These are phyloP conservation scores for Oncorhynchus masou DNA, from an alignment of 2,113 vertebrate species.

Conservation along the genomic window DNA sequence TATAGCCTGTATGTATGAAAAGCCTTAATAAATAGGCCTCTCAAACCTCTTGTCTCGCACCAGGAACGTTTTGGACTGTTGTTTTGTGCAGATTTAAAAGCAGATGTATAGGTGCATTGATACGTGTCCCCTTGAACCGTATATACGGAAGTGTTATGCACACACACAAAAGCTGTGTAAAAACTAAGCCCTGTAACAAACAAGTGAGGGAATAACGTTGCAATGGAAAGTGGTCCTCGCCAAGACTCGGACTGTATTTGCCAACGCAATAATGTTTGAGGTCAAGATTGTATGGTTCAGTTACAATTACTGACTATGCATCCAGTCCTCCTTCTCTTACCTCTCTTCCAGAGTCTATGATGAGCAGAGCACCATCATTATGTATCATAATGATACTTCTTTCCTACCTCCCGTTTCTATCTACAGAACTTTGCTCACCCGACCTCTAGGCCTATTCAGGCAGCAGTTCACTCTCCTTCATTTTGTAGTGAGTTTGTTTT, in stretches of 20 bases:
- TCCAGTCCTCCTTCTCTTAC: slow-evolving; percentile 28
- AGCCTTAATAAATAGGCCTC: slow-evolving; percentile 14
- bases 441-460: background rate
- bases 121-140: slow-evolving; percentile 33
- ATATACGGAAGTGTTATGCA: slow-evolving; percentile 54
- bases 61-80: slow-evolving; percentile 33
- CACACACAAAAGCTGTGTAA: slow-evolving; percentile 48
- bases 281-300: slow-evolving; percentile 55
- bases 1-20: slow-evolving; percentile 16
- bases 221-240: slow-evolving; percentile 57
- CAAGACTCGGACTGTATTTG: slow-evolving; percentile 48
- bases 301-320: slow-evolving; percentile 54
- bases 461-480: slow-evolving; percentile 3
- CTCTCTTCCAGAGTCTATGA: slow-evolving; percentile 50
- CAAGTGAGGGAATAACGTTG: slow-evolving; percentile 53
- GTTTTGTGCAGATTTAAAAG: slow-evolving; percentile 32
- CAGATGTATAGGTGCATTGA: slow-evolving; percentile 40
- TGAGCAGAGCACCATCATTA: slow-evolving; percentile 50
- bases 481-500: slow-evolving; percentile 3
- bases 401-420: slow-evolving; percentile 28
- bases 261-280: slow-evolving; percentile 55
- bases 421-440: slow-evolving; percentile 25
- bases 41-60: background rate
- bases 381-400: slow-evolving; percentile 35
- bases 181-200: slow-evolving; percentile 48